Conservation (phyloP, 37 sponge, comb jelly and placozoan genomes). For the Lycopodina hypogea region DNA sequence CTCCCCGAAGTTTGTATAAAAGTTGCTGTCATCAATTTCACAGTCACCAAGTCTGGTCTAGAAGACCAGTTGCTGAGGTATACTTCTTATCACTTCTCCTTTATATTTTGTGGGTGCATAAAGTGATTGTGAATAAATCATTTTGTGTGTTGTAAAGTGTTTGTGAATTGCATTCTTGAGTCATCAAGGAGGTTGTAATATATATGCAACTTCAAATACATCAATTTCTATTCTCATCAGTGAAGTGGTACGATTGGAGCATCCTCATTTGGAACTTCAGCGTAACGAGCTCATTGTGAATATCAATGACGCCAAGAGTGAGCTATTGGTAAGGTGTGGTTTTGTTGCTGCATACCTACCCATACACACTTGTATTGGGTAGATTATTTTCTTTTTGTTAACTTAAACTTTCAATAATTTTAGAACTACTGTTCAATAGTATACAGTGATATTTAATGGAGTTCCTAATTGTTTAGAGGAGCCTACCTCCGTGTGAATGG, state of each 20-base stretch:
- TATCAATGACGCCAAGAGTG: slow-evolving; percentile 92
- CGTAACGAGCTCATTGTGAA: slow-evolving; percentile 88
- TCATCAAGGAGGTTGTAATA: no score
- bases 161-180: no score
- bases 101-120: not conserved
- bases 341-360: not conserved
- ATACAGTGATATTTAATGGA: no score
- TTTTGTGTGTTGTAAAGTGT: no score
- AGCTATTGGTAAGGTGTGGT: slow-evolving; percentile 71
- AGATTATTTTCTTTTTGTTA: not conserved
- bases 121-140: not conserved
- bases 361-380: not conserved
- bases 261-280: slow-evolving; percentile 94
- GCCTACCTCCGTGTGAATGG: no score
- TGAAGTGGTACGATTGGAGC: slow-evolving; percentile 95
- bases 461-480: no score
- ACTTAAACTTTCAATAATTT: not conserved
- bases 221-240: slow-evolving; percentile 26
- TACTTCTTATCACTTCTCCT: no score
- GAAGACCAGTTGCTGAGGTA: slow-evolving; percentile 98
- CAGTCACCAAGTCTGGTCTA: slow-evolving; percentile 93
- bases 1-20: slow-evolving; percentile 98
- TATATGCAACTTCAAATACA: no score
- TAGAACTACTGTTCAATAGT: no score
- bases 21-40: slow-evolving; percentile 99